phyloP scores from a whole-genome alignment of 1,140 invertebrate species.

The Temnothorax curvispinosus region DNA sequence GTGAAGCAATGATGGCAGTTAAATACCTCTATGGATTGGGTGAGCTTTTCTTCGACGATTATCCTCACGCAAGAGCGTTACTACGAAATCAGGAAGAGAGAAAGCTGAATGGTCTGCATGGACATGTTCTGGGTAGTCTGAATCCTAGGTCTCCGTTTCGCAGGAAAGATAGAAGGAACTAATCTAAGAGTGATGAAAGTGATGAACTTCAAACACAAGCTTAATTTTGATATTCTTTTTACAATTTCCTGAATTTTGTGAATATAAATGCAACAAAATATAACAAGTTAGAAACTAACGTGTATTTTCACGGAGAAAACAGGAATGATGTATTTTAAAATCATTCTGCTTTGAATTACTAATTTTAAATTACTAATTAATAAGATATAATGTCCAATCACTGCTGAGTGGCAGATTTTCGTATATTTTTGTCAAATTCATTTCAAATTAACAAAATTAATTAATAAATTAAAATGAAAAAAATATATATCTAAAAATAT shows the following conservation, averaged over 20 bases:
- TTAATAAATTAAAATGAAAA: slow-evolving; percentile 1
- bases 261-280: slow-evolving; percentile 1
- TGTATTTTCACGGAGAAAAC: not conserved
- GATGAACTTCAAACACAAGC: not conserved
- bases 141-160: slow-evolving; percentile 87
- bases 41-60: slow-evolving; percentile 88
- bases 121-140: slow-evolving; percentile 87
- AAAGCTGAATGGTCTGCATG: slow-evolving; percentile 86
- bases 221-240: slow-evolving; percentile 23
- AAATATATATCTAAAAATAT: not conserved
- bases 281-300: slow-evolving; percentile 13
- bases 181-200: slow-evolving; percentile 9
- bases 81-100: slow-evolving; percentile 87
- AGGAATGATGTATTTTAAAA: slow-evolving; percentile 4
- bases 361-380: slow-evolving; percentile 14
- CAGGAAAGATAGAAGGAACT: slow-evolving; percentile 70
- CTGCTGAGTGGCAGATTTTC: not conserved
- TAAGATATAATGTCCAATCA: not conserved
- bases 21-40: slow-evolving; percentile 85
- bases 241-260: slow-evolving; percentile 2
- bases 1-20: slow-evolving; percentile 86
- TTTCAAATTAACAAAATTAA: slow-evolving; percentile 4
- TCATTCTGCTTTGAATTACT: not conserved
- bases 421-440: not conserved
- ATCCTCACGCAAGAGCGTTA: slow-evolving; percentile 88